Evolutionary conservation across 2,797 vertebrate species (phyloP).

Genomic region (Lacerta viridis): DNA sequence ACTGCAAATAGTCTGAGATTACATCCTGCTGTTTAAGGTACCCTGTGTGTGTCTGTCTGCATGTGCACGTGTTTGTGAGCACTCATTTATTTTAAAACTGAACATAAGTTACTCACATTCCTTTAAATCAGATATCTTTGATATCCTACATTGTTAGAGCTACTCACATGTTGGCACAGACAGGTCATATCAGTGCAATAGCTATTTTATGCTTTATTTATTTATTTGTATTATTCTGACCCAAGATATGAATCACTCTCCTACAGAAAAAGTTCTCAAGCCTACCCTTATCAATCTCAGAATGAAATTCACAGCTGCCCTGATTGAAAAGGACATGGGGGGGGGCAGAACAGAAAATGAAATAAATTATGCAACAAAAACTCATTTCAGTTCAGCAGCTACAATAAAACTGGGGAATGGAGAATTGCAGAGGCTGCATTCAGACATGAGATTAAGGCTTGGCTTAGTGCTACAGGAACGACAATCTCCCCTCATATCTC

Average conservation of each 20-base stretch:
- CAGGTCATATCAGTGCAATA: neutral
- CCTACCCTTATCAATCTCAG: neutral
- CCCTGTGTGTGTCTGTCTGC: slow-evolving; percentile 37
- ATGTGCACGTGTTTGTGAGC: neutral
- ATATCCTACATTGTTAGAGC: slow-evolving; percentile 45
- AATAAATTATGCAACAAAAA: neutral
- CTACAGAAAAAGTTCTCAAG: neutral
- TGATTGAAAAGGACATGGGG: neutral
- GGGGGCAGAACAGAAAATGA: neutral
- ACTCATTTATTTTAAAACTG: slow-evolving; percentile 46
- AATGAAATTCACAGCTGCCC: neutral
- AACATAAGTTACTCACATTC: slow-evolving; percentile 56
- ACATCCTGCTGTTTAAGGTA: slow-evolving; percentile 77
- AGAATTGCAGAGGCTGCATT: neutral
- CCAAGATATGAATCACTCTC: slow-evolving; percentile 9
- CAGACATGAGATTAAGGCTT: neutral
- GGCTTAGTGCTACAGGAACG: neutral
- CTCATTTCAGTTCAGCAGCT: neutral
- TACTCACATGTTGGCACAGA: slow-evolving; percentile 10
- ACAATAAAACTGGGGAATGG: neutral
- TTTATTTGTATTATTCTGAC: neutral
- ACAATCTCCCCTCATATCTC: neutral
- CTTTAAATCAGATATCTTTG: slow-evolving; percentile 66
- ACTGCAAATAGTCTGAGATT: slow-evolving; percentile 80
- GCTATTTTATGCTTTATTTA: slow-evolving; percentile 1